Conservation (phyloP, 2,113 vertebrate species). For the Seriola aureovittata region DNA sequence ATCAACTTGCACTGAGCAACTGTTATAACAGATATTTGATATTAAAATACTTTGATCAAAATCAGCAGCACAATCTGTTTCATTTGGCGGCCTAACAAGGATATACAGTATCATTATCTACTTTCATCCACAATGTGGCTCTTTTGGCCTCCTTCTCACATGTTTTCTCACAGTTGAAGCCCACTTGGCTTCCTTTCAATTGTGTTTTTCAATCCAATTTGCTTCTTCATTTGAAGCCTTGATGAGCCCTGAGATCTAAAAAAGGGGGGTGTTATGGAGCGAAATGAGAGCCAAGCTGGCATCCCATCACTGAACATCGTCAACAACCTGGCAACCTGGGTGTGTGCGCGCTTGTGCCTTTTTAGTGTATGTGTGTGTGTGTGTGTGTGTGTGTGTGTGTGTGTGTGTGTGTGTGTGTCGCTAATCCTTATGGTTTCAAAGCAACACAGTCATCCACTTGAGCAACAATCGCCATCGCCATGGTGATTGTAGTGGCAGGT, state of each 20-base stretch:
- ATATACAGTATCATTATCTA: not conserved
- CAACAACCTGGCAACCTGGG: constrained; percentile 29
- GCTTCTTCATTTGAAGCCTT: constrained; percentile 34
- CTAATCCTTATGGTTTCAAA: constrained; percentile 16
- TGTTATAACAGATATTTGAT: not conserved
- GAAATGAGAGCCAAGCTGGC: constrained; percentile 10
- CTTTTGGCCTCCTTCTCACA: constrained; percentile 5
- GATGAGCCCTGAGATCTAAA: constrained; percentile 31
- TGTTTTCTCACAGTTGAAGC: not conserved
- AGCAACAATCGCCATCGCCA: constrained; percentile 22
- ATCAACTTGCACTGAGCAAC: too few relatives aligned
- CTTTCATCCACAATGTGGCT: not conserved
- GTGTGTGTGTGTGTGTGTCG: not conserved
- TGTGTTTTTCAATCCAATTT: constrained; percentile 44
- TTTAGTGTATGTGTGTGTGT: not conserved
- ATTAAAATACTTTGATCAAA: not conserved
- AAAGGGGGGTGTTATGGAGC: not conserved
- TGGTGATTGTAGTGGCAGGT: constrained; percentile 37
- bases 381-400: constrained; percentile 14
- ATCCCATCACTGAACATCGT: constrained; percentile 37
- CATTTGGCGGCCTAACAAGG: not conserved
- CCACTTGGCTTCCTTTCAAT: constrained; percentile 34
- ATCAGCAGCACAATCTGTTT: not conserved
- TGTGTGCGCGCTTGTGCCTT: not conserved
- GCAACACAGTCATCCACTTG: constrained; percentile 18